These are phyloP conservation scores for Augiades crinisus DNA, from an alignment of 2,888 invertebrate species.

Conservation along the genomic window DNA sequence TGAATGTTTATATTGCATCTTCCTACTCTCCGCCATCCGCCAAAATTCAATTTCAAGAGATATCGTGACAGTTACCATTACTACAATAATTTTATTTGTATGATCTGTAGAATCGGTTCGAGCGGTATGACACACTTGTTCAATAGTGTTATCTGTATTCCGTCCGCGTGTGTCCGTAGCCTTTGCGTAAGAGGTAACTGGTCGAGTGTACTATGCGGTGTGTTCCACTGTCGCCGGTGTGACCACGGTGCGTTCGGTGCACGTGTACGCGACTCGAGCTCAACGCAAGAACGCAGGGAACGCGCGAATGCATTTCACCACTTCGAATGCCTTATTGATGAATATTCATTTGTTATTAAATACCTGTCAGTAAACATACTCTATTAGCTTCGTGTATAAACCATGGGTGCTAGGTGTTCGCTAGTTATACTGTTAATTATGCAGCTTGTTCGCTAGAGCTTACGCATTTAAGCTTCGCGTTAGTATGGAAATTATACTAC, in stretches of 20 bases:
- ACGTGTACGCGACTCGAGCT: conserved; percentile 5
- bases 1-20: too few species aligned
- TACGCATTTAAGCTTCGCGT: neutral
- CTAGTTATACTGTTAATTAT: too few species aligned
- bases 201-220: neutral
- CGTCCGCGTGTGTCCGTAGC: conserved; percentile 5
- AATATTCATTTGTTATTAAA: conserved; percentile 24
- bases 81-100: too few species aligned
- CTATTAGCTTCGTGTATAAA: too few species aligned
- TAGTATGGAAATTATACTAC: too few species aligned
- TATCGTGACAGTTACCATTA: too few species aligned
- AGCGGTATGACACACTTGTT: conserved; percentile 8
- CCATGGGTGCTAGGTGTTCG: too few species aligned
- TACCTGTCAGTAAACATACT: conserved; percentile 16
- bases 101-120: neutral
- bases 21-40: too few species aligned
- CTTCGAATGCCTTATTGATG: conserved; percentile 19
- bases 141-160: conserved; percentile 14
- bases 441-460: neutral
- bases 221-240: neutral
- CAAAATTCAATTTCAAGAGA: too few species aligned
- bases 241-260: conserved; percentile 10
- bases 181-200: conserved; percentile 19
- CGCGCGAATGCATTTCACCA: conserved; percentile 26
- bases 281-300: conserved; percentile 11